Base-by-base conservation (phyloP, 2,113 vertebrate species). In the Oophaga pumilio region DNA sequence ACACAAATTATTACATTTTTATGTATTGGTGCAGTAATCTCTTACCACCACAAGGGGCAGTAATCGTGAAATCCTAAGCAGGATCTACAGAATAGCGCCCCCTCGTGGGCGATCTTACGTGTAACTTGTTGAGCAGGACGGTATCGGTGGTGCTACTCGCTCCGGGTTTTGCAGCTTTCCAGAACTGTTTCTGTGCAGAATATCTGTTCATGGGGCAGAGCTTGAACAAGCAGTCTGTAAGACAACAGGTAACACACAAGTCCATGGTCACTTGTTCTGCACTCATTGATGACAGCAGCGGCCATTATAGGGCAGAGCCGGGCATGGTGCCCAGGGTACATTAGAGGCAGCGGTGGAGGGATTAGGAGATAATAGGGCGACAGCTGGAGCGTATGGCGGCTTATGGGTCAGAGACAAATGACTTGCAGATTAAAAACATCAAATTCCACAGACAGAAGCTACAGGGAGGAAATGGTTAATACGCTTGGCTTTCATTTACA, bases 201-300 rank as follows among this genome's bases (percentile, higher is more conserved):
- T 99, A 99, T 90, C 98, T 95, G 93, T 99, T 99, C 98, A 99
- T 99, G 50, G 98, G 98, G 91, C 98, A 99, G 28, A 99, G 94
- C 87, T 96, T 98, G 93, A 99, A 99, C 88, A 99, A 96, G 95
- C 98, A 99, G 90, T 99, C 98, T 99, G 71, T 28, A 89, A 89
- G 20, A 62, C 17, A 74, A 74, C 2, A 73, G 20, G 12, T 33
- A 74, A 68, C 11, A 73, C 33, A 33, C 4, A 33, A 33, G 10
- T 1, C 7, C 33, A 18, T 15, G 22, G 18, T 0, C 60, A 8
- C 20, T 13, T 68, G 64, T 26, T 68, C 10, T 64, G 62, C 8
- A n/a, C n/a, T 26, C 13, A 68, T 8, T n/a, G 22, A 66, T 66
- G 9, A 22, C 7, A 3, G 8, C 3, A 18, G 17, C 6, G 18